Evolutionary conservation across 37 sponge, comb jelly and placozoan genomes (phyloP).

Genomic region (Oopsacas minuta): DNA sequence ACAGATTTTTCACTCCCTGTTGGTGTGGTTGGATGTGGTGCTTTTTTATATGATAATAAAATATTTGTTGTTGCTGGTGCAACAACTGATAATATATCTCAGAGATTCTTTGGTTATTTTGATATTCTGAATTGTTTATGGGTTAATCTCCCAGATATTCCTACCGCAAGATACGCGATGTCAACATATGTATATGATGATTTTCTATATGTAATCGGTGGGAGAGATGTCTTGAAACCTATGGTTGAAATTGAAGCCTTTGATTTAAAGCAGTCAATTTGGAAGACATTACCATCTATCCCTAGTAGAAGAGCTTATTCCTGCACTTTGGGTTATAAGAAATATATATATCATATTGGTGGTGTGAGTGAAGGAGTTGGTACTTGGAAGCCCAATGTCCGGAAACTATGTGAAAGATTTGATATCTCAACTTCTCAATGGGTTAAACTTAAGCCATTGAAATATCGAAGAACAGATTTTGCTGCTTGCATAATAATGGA

Average conservation of each 20-base stretch:
- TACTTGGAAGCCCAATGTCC: background rate
- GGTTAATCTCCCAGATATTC: background rate
- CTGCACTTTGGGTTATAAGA: background rate
- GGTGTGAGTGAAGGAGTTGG: slow-evolving; percentile 9
- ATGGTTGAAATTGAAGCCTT: slow-evolving; percentile 1
- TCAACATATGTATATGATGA: background rate
- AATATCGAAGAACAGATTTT: background rate
- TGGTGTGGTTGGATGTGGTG: slow-evolving; percentile 1
- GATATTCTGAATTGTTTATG: background rate
- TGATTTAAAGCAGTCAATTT: background rate
- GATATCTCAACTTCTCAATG: background rate
- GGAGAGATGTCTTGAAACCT: background rate
- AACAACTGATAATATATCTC: background rate
- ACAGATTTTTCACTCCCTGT: background rate
- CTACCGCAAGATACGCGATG: background rate
- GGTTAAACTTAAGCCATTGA: background rate
- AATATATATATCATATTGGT: background rate
- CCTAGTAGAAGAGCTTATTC: slow-evolving; percentile 16
- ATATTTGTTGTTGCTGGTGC: slow-evolving; percentile 9
- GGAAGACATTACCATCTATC: background rate
- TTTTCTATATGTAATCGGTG: background rate
- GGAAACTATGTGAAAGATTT: background rate
- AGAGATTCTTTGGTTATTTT: background rate
- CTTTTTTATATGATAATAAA: background rate
- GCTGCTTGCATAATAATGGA: background rate